Percentiles rank a stretch among this genome's conserved stretches.
Conservation (phyloP, 2,797 vertebrate genomes). For the Microctenopoma steveboyesi region DNA sequence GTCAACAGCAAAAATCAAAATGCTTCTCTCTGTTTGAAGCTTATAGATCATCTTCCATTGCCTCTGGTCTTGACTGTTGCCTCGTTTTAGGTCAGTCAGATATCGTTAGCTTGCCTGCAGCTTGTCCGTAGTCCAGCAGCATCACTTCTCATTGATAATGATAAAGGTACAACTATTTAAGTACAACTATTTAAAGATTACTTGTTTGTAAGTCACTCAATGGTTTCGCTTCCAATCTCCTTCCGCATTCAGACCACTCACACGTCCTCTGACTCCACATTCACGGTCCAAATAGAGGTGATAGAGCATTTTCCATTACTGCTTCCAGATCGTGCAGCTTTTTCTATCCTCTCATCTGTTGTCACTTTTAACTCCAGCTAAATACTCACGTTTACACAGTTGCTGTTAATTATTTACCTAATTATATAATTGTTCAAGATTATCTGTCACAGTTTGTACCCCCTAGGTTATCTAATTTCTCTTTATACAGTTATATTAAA, state of each 20-base stretch:
- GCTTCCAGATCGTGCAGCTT: background rate
- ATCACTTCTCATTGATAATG: background rate
- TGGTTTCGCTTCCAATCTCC: background rate
- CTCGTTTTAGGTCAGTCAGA: background rate
- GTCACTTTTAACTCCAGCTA: background rate
- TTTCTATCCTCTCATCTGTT: background rate
- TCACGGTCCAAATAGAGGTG: background rate
- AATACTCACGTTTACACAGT: background rate
- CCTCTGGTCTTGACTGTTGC: background rate
- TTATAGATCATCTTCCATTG: background rate
- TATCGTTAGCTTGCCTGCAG: background rate
- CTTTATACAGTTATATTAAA: background rate
- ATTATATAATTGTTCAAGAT: background rate
- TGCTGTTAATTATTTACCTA: background rate
- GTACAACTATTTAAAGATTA: background rate
- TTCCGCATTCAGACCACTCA: background rate
- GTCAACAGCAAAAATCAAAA: background rate
- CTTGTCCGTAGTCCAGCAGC: background rate
- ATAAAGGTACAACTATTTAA: background rate
- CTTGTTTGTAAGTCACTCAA: conserved; percentile 1
- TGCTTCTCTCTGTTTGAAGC: background rate
- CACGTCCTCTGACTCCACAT: background rate
- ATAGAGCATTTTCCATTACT: background rate
- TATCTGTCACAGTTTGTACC: background rate
- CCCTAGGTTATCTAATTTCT: background rate